phyloP scores from a whole-genome alignment of 2,888 invertebrate species.

The Liposcelis brunnea region DNA sequence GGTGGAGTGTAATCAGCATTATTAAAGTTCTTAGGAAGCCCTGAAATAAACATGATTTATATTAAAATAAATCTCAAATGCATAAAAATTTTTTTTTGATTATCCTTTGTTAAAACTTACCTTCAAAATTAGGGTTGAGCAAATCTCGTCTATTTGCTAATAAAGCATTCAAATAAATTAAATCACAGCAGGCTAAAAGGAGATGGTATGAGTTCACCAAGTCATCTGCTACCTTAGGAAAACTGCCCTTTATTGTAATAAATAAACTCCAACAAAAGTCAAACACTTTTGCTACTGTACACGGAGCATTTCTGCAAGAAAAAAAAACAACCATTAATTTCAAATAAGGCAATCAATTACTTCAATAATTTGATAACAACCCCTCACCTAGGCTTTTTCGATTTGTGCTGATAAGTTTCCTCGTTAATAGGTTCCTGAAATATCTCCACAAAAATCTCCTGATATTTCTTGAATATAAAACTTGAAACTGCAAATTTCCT shows the following conservation, averaged over 20 bases:
- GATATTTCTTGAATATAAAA: slow-evolving; percentile 83
- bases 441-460: slow-evolving; percentile 71
- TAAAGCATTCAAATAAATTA: slow-evolving; percentile 74
- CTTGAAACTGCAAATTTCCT: slow-evolving; percentile 85
- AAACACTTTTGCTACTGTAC: slow-evolving; percentile 67
- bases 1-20: slow-evolving; percentile 39
- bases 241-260: slow-evolving; percentile 73
- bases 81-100: too few relatives aligned
- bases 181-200: slow-evolving; percentile 76
- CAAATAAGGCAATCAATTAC: neutral
- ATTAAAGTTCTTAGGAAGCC: slow-evolving; percentile 52
- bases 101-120: too few relatives aligned
- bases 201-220: slow-evolving; percentile 88
- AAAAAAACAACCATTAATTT: slow-evolving; percentile 3
- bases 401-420: slow-evolving; percentile 35
- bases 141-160: slow-evolving; percentile 64
- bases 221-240: slow-evolving; percentile 74
- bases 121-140: slow-evolving; percentile 66
- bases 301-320: slow-evolving; percentile 46
- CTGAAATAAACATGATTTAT: slow-evolving; percentile 27
- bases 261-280: slow-evolving; percentile 91
- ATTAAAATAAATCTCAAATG: slow-evolving; percentile 9
- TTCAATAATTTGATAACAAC: neutral
- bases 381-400: slow-evolving; percentile 41
- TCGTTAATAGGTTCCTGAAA: slow-evolving; percentile 55